These are phyloP conservation scores for Schizopygopsis malacanthus DNA, from an alignment of 2,797 vertebrate genomes.

Conservation along the genomic window DNA sequence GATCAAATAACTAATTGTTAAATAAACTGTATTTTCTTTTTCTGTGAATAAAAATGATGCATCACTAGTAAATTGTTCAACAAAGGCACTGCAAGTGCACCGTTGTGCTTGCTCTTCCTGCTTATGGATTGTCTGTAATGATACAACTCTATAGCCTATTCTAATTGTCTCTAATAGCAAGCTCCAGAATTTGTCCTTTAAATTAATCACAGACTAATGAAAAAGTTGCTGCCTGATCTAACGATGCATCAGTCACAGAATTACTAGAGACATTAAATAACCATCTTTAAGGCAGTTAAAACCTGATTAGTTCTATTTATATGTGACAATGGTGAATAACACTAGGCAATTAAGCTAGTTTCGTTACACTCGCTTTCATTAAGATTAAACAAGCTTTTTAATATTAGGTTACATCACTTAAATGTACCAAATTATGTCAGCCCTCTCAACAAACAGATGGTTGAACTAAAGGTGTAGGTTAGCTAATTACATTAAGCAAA, in stretches of 20 bases:
- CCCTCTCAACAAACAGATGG: neutral
- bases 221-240: constrained; percentile 16
- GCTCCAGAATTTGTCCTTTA: constrained; percentile 14
- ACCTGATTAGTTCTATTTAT: constrained; percentile 30
- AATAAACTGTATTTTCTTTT: neutral
- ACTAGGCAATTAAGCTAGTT: constrained; percentile 27
- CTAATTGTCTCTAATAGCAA: constrained; percentile 23
- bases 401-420: constrained; percentile 6
- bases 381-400: constrained; percentile 11
- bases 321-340: constrained; percentile 3
- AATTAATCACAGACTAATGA: constrained; percentile 34
- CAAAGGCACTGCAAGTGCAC: neutral
- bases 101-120: neutral
- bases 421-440: neutral
- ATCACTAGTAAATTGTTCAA: neutral
- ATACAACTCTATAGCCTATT: constrained; percentile 21
- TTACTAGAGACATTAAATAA: constrained; percentile 43
- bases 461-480: constrained; percentile 11
- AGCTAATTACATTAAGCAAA: neutral
- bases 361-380: neutral
- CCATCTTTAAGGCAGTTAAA: constrained; percentile 37
- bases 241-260: constrained; percentile 21
- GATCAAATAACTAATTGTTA: neutral
- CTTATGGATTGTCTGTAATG: constrained; percentile 12
- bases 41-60: neutral